A percentile compares a stretch with the other conserved stretches of the same genome.
phyloP scores from a whole-genome alignment of 2,113 vertebrate species.

The Pollachius pollachius region DNA sequence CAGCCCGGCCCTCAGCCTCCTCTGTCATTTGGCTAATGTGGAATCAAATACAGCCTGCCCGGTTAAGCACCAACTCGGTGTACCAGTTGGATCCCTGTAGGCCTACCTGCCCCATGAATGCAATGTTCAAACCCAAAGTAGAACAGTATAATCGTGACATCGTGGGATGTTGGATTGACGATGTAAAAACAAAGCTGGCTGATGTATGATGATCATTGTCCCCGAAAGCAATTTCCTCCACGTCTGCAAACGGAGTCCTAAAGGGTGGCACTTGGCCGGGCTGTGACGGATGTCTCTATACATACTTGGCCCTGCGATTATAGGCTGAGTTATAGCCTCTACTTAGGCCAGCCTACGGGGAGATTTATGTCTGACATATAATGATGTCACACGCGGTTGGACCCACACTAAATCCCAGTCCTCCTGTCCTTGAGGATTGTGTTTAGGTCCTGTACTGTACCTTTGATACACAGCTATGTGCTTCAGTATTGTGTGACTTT shows the following conservation, averaged over 20 bases:
- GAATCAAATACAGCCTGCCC: too few relatives aligned
- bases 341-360: slow-evolving; percentile 39
- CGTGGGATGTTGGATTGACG: slow-evolving; percentile 10
- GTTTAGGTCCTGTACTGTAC: not conserved
- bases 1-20: too few relatives aligned
- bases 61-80: too few relatives aligned
- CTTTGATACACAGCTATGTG: slow-evolving; percentile 10
- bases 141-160: slow-evolving; percentile 50
- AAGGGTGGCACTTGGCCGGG: slow-evolving; percentile 12
- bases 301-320: slow-evolving; percentile 42
- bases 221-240: slow-evolving; percentile 32
- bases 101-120: too few relatives aligned
- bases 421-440: slow-evolving; percentile 54
- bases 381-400: slow-evolving; percentile 38
- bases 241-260: slow-evolving; percentile 4
- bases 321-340: slow-evolving; percentile 50
- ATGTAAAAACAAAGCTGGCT: slow-evolving; percentile 13
- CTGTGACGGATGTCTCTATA: slow-evolving; percentile 40
- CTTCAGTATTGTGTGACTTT: too few relatives aligned
- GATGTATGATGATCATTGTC: slow-evolving; percentile 35
- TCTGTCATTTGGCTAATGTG: too few relatives aligned
- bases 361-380: slow-evolving; percentile 51
- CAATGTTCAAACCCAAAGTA: slow-evolving; percentile 41
- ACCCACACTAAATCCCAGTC: slow-evolving; percentile 47
- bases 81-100: too few relatives aligned